Base-by-base conservation (phyloP, 1,140 invertebrate species). In the Augochlora pura region DNA sequence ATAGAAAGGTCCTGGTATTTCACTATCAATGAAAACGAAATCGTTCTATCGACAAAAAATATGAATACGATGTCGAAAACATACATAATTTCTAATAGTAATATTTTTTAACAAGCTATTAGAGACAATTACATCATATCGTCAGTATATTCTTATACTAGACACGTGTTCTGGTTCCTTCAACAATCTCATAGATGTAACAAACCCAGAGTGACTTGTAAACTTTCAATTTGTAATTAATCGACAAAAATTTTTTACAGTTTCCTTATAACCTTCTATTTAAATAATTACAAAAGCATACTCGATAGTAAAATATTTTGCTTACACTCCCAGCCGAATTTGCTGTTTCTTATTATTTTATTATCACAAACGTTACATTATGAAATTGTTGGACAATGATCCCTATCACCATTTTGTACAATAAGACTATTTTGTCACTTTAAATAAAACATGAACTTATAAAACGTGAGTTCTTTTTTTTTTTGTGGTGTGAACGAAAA, bases 361-460 rank as follows among this genome's bases (percentile, higher is more conserved):
- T 83, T 81, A 86, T 70, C 82, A 86, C 60, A 65, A 82, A 79
- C 75, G 81, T 83, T 86, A 86, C 84, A 86, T 83, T 83, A 86
- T 86, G 85, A 86, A 83, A 86, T 86, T 86, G 80, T 86, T 86
- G 81, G 46, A 86, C 72, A 86, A 86, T 86, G 85, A 86, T 86
- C 85, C 85, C 85, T 86, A 86, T 86, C 84, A 86, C 85, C 85
- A 86, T 86, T 86, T 86, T 86, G 85, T 86, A 86, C 84, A 79
- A 86, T 75, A 86, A 86, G 70, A 82, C 71, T 83, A 86, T 83
- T 57, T 65, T 86, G 49, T 77, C 60, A 59, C 69, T 68, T 70
- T 49, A 69, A 83, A 83, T 3, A 39, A 46, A 74, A 79, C 23
- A 9, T 39, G 39, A 65, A 65, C 57, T 64, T 49, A 46, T 49